Conservation (phyloP, 2,888 invertebrate species). For the Eulithis testata region DNA sequence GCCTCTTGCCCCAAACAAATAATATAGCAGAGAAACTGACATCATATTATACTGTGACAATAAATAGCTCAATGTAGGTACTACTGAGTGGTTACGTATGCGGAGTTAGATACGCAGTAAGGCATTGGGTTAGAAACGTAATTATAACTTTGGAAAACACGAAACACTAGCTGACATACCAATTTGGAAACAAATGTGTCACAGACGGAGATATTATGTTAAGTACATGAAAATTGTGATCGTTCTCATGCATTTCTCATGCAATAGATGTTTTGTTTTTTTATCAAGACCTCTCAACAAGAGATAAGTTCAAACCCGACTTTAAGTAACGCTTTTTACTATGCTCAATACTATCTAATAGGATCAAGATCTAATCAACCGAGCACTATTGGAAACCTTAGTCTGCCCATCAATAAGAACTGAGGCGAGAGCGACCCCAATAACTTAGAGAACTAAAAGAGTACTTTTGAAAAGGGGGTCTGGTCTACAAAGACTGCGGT, state of each 20-base stretch:
- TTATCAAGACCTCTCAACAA: neutral
- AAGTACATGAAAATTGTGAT: neutral
- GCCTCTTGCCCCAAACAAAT: neutral
- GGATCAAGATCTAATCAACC: slow-evolving; percentile 34
- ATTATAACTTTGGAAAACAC: slow-evolving; percentile 42
- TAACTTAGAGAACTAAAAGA: slow-evolving; percentile 23
- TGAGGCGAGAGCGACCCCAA: slow-evolving; percentile 23
- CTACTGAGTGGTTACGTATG: slow-evolving; percentile 24
- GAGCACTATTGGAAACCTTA: slow-evolving; percentile 29
- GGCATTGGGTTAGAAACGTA: slow-evolving; percentile 40
- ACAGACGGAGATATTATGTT: slow-evolving; percentile 14
- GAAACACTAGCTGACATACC: slow-evolving; percentile 39
- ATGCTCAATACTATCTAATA: slow-evolving; percentile 22
- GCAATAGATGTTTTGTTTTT: neutral
- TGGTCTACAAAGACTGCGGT: neutral
- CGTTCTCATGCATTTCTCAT: neutral
- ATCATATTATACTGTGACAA: slow-evolving; percentile 22
- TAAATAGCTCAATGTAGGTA: slow-evolving; percentile 19
- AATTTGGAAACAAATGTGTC: slow-evolving; percentile 37
- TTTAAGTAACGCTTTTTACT: slow-evolving; percentile 15
- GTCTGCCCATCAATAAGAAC: slow-evolving; percentile 30
- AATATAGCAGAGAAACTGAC: neutral
- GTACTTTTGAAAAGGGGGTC: slow-evolving; percentile 8
- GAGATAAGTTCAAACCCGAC: neutral
- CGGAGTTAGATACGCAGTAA: slow-evolving; percentile 23